Evolutionary conservation across 2,113 vertebrate species (phyloP).

Genomic region (Triplophysa tibetana): DNA sequence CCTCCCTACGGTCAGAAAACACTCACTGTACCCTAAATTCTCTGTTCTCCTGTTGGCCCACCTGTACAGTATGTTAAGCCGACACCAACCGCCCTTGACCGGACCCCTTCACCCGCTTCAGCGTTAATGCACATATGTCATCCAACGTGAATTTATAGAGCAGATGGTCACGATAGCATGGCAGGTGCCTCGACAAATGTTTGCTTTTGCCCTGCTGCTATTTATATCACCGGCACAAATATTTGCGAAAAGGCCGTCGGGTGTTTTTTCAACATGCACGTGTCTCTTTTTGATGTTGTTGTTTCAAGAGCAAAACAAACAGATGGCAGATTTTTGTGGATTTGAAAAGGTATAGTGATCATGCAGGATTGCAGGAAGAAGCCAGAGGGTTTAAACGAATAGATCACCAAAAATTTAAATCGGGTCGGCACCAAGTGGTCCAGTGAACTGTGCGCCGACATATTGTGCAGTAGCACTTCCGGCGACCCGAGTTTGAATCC

Average conservation of each 20-base stretch:
- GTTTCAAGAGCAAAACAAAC: slow-evolving; percentile 57
- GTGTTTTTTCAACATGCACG: slow-evolving; percentile 60
- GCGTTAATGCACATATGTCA: slow-evolving; percentile 75
- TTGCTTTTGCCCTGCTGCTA: slow-evolving; percentile 72
- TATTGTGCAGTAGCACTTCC: too few relatives aligned
- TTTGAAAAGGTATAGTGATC: slow-evolving; percentile 31
- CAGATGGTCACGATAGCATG: slow-evolving; percentile 74
- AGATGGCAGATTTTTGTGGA: slow-evolving; percentile 63
- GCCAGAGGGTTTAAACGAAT: background rate
- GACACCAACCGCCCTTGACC: slow-evolving; percentile 48
- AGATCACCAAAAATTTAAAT: slow-evolving; percentile 15
- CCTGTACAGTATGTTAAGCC: slow-evolving; percentile 52
- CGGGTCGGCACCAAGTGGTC: too few relatives aligned
- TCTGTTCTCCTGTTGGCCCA: slow-evolving; percentile 49
- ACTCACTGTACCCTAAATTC: background rate
- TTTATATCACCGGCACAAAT: slow-evolving; percentile 77
- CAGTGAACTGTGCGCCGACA: too few relatives aligned
- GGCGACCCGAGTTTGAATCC: too few relatives aligned
- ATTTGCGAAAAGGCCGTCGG: slow-evolving; percentile 70
- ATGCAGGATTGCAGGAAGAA: background rate
- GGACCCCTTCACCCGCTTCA: slow-evolving; percentile 58
- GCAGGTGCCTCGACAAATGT: slow-evolving; percentile 80
- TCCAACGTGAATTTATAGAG: slow-evolving; percentile 69
- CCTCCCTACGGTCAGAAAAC: slow-evolving; percentile 26
- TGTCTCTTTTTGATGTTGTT: slow-evolving; percentile 30